These are phyloP conservation scores for Drosophila cognata DNA, from an alignment of 2,888 invertebrate genomes.

Conservation along the genomic window DNA sequence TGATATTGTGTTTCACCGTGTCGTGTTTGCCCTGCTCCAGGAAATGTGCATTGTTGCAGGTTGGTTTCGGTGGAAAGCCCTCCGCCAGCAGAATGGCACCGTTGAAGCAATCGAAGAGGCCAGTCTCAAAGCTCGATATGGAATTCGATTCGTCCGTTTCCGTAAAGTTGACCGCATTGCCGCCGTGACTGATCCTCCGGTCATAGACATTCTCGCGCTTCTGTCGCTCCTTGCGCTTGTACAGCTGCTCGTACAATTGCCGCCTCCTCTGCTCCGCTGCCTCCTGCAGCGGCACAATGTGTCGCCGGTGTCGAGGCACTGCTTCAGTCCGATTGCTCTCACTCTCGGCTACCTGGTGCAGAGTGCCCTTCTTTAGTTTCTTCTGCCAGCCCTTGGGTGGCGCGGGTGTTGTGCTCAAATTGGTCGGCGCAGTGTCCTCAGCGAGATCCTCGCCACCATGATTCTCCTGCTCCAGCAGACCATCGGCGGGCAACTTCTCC, in stretches of 20 bases:
- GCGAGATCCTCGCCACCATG: slow-evolving; percentile 82
- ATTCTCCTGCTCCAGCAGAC: slow-evolving; percentile 80
- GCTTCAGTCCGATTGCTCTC: not conserved
- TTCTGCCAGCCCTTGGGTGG: slow-evolving; percentile 46
- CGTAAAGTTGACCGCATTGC: slow-evolving; percentile 88
- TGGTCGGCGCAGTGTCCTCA: slow-evolving; percentile 53
- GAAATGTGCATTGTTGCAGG: slow-evolving; percentile 89
- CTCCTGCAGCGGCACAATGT: slow-evolving; percentile 4
- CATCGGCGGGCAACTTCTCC: slow-evolving; percentile 63
- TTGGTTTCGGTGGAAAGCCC: slow-evolving; percentile 89
- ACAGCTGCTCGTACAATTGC: slow-evolving; percentile 80
- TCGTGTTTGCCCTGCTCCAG: slow-evolving; percentile 88
- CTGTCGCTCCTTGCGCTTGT: slow-evolving; percentile 75
- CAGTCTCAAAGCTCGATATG: slow-evolving; percentile 93
- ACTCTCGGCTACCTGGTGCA: slow-evolving; percentile 16
- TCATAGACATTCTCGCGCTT: slow-evolving; percentile 87
- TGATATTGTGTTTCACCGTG: slow-evolving; percentile 90
- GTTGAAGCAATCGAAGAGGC: slow-evolving; percentile 90
- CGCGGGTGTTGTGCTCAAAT: slow-evolving; percentile 10
- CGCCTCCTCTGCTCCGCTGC: slow-evolving; percentile 52
- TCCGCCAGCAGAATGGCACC: slow-evolving; percentile 91
- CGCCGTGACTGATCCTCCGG: slow-evolving; percentile 91
- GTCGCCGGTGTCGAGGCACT: slow-evolving; percentile 7
- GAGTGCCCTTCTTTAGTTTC: slow-evolving; percentile 76
- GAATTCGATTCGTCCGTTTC: slow-evolving; percentile 88